Conservation (phyloP, 2,888 invertebrate species). For the Rugalucina vietnamica region DNA sequence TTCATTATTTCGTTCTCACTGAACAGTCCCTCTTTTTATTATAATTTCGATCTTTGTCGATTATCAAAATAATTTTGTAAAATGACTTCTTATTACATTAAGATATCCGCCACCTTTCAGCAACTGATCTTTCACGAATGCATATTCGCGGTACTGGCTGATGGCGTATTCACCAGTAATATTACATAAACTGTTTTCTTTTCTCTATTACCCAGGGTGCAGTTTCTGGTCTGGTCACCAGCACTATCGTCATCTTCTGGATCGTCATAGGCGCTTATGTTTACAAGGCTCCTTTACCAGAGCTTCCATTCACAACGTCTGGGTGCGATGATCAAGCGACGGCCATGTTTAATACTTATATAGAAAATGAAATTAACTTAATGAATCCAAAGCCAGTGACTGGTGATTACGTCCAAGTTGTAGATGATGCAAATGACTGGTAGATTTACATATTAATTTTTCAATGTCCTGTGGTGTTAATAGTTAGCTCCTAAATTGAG, state of each 20-base stretch:
- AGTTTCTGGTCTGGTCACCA: conserved; percentile 56
- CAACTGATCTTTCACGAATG: too few species aligned
- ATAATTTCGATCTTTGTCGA: too few species aligned
- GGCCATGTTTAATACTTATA: conserved; percentile 16
- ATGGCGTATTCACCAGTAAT: too few species aligned
- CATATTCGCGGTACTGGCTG: too few species aligned
- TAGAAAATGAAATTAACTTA: conserved; percentile 34
- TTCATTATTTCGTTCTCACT: too few species aligned
- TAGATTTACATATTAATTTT: not conserved
- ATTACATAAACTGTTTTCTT: not conserved
- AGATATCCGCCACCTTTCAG: too few species aligned
- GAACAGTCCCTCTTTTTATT: too few species aligned
- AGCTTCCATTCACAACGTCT: conserved; percentile 63
- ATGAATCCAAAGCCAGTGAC: conserved; percentile 14
- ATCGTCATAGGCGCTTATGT: conserved; percentile 70
- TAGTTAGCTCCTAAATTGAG: not conserved
- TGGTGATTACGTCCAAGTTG: not conserved
- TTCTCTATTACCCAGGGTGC: conserved; percentile 63
- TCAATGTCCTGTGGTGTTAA: not conserved
- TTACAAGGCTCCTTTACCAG: conserved; percentile 65
- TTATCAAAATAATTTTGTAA: too few species aligned
- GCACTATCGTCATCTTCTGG: conserved; percentile 68
- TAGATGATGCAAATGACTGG: not conserved
- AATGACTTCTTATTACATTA: too few species aligned
- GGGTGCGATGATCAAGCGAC: conserved; percentile 56